A percentile compares a stretch with the other conserved stretches of the same genome.
Conservation (phyloP, 1,140 invertebrate species). For the Drosophila ogumai region DNA sequence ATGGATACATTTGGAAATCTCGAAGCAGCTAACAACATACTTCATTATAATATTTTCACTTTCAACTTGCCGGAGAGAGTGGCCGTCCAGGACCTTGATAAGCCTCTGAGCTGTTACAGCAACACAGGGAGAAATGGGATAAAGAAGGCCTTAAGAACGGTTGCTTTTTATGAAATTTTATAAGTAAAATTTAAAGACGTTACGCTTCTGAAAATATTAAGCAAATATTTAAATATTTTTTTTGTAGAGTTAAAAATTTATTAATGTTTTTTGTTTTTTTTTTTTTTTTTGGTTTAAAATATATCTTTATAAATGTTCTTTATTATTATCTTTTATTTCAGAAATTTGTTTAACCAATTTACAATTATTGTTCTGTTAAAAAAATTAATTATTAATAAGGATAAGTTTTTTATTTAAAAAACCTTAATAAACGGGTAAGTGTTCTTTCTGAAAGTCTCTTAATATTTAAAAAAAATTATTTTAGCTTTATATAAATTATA, state of each 20-base stretch:
- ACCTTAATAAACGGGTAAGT: background rate
- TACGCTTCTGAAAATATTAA: background rate
- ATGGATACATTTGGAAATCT: constrained; percentile 82
- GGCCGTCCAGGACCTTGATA: background rate
- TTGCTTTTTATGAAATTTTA: background rate
- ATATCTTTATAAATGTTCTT: background rate
- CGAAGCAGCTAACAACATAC: constrained; percentile 82
- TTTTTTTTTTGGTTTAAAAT: background rate
- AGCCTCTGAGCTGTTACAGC: background rate
- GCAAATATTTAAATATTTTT: background rate
- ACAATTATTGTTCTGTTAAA: too few species aligned
- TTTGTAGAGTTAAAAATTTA: too few species aligned
- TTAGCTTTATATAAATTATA: background rate
- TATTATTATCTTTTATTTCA: background rate
- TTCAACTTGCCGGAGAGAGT: constrained; percentile 70
- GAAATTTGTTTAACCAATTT: background rate
- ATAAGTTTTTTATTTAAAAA: background rate
- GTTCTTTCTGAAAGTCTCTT: background rate
- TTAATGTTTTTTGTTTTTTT: fast-evolving
- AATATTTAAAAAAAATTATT: too few species aligned
- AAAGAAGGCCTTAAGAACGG: background rate
- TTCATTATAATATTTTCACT: constrained; percentile 84
- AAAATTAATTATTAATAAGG: too few species aligned
- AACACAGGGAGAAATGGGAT: background rate
- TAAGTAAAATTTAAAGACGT: background rate